A percentile compares a stretch with the other conserved stretches of the same genome.
These are phyloP conservation scores for Bombus consobrinus DNA, from an alignment of 1,140 invertebrate species.

Conservation along the genomic window DNA sequence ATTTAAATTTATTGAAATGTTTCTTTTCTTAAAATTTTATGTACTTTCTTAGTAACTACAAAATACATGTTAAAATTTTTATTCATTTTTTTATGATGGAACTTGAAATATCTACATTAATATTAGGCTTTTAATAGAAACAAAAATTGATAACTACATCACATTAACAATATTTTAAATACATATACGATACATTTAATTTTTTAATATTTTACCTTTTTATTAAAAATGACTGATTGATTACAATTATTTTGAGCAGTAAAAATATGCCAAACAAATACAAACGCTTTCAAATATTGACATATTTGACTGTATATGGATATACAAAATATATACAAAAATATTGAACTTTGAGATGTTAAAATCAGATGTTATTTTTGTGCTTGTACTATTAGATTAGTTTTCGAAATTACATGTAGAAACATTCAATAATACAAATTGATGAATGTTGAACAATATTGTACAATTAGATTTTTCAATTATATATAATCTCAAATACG, in stretches of 20 bases:
- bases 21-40: background rate
- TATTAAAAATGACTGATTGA: slow-evolving; percentile 16
- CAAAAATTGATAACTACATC: background rate
- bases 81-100: background rate
- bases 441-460: slow-evolving; percentile 24
- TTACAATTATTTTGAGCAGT: slow-evolving; percentile 19
- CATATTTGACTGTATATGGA: background rate
- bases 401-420: background rate
- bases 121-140: background rate
- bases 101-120: background rate
- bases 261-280: slow-evolving; percentile 24
- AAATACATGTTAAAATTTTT: background rate
- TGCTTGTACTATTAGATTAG: slow-evolving; percentile 14
- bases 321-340: slow-evolving; percentile 22
- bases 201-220: slow-evolving; percentile 8
- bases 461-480: slow-evolving; percentile 29
- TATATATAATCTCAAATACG: background rate
- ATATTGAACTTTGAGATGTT: slow-evolving; percentile 16
- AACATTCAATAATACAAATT: slow-evolving; percentile 33
- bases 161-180: background rate
- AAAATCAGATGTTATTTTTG: slow-evolving; percentile 3
- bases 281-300: slow-evolving; percentile 10
- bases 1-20: background rate
- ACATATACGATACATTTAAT: background rate
- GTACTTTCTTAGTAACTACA: background rate